Conservation (phyloP, 2,888 invertebrate species). For the Tinea pellionella region DNA sequence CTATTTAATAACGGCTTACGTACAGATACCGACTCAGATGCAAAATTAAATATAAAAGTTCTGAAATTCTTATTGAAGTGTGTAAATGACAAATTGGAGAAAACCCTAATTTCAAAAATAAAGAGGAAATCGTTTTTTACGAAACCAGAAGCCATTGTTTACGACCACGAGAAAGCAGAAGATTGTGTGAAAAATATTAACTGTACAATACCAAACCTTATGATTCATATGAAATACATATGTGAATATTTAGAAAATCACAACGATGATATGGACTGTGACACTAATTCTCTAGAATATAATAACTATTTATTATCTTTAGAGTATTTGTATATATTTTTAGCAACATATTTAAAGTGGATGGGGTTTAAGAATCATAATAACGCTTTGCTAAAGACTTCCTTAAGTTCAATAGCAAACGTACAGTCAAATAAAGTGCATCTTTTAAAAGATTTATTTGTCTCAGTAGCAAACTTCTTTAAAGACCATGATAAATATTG, state of each 20-base stretch:
- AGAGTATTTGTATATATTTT: slow-evolving; percentile 64
- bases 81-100: slow-evolving; percentile 37
- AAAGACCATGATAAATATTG: slow-evolving; percentile 61
- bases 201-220: slow-evolving; percentile 40
- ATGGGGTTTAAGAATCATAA: slow-evolving; percentile 68
- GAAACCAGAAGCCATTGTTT: slow-evolving; percentile 34
- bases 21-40: slow-evolving; percentile 28
- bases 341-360: slow-evolving; percentile 73
- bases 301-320: slow-evolving; percentile 53
- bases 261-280: slow-evolving; percentile 25
- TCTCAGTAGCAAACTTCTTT: slow-evolving; percentile 46
- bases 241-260: slow-evolving; percentile 35
- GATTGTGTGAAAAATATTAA: slow-evolving; percentile 37
- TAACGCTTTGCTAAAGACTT: slow-evolving; percentile 16
- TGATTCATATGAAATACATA: slow-evolving; percentile 37
- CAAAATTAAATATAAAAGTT: slow-evolving; percentile 36
- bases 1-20: slow-evolving; percentile 39
- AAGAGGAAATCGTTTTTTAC: slow-evolving; percentile 46
- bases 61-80: slow-evolving; percentile 42
- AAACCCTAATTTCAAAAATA: slow-evolving; percentile 42
- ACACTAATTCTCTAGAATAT: slow-evolving; percentile 31
- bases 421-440: too few species aligned
- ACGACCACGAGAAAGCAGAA: slow-evolving; percentile 43
- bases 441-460: slow-evolving; percentile 23
- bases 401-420: neutral